Evolutionary conservation across 2,113 vertebrate genomes (phyloP).

Genomic region (Chascanopsetta lugubris): DNA sequence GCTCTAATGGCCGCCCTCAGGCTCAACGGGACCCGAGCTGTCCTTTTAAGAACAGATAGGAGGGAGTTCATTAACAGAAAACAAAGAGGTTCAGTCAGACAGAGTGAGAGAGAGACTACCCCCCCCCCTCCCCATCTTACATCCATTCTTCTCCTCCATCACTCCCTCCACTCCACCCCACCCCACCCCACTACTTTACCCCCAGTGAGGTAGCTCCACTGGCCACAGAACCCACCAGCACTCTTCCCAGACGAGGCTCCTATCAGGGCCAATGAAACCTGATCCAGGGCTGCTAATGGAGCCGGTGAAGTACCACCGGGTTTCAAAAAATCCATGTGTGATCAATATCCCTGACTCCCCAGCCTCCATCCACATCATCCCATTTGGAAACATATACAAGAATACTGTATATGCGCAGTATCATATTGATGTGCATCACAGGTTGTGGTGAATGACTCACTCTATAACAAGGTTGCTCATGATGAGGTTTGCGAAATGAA

Average conservation of each 20-base stretch:
- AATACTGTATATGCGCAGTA: slow-evolving; percentile 35
- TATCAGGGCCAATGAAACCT: slow-evolving; percentile 81
- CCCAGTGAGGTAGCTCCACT: slow-evolving; percentile 57
- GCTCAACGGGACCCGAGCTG: slow-evolving; percentile 66
- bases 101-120: slow-evolving; percentile 52
- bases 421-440: slow-evolving; percentile 43
- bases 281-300: slow-evolving; percentile 82
- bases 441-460: slow-evolving; percentile 43
- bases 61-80: slow-evolving; percentile 84
- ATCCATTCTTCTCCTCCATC: slow-evolving; percentile 37
- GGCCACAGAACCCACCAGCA: slow-evolving; percentile 71
- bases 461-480: slow-evolving; percentile 57
- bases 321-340: slow-evolving; percentile 81
- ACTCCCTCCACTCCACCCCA: no score
- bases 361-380: slow-evolving; percentile 62
- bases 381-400: slow-evolving; percentile 61
- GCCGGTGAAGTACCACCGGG: slow-evolving; percentile 72
- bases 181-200: slow-evolving; percentile 33
- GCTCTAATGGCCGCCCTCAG: slow-evolving; percentile 75
- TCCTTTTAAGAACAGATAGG: slow-evolving; percentile 80
- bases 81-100: slow-evolving; percentile 80
- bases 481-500: slow-evolving; percentile 21
- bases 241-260: slow-evolving; percentile 75
- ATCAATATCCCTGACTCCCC: slow-evolving; percentile 82
- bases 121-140: slow-evolving; percentile 16